These are phyloP conservation scores for Pungitius pungitius DNA, from an alignment of 2,113 vertebrate genomes.

Conservation along the genomic window DNA sequence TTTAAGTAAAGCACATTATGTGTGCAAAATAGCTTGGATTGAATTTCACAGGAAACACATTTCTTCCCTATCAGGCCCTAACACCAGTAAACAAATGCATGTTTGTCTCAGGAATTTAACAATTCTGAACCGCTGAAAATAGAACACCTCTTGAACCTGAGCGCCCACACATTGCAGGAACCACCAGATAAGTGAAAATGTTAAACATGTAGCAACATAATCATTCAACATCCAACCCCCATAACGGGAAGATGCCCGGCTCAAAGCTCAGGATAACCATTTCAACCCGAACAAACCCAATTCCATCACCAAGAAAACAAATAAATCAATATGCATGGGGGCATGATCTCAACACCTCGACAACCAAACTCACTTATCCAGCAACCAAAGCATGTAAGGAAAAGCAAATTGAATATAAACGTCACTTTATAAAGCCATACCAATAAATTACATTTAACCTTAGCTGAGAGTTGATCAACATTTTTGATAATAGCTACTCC, in stretches of 20 bases:
- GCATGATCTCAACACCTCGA: too few relatives aligned
- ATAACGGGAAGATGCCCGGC: background rate
- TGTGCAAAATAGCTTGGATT: background rate
- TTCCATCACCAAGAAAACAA: background rate
- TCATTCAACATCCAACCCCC: background rate
- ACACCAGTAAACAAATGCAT: background rate
- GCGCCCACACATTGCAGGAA: background rate
- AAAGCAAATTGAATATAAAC: background rate
- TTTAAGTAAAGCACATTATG: background rate
- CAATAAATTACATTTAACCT: background rate
- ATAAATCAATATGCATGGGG: background rate
- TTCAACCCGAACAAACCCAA: background rate
- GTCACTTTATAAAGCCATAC: background rate
- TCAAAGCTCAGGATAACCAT: background rate
- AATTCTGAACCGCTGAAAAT: background rate
- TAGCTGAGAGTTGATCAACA: too few relatives aligned
- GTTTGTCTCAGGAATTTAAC: background rate
- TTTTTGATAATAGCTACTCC: background rate
- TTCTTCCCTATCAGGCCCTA: background rate
- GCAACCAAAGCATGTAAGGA: background rate
- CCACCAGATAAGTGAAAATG: background rate
- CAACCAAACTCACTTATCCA: background rate
- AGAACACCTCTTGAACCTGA: background rate
- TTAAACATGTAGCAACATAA: background rate
- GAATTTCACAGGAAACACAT: background rate